Evolutionary conservation across 2,797 vertebrate species (phyloP).

Genomic region (Philypnodon macrostomus): DNA sequence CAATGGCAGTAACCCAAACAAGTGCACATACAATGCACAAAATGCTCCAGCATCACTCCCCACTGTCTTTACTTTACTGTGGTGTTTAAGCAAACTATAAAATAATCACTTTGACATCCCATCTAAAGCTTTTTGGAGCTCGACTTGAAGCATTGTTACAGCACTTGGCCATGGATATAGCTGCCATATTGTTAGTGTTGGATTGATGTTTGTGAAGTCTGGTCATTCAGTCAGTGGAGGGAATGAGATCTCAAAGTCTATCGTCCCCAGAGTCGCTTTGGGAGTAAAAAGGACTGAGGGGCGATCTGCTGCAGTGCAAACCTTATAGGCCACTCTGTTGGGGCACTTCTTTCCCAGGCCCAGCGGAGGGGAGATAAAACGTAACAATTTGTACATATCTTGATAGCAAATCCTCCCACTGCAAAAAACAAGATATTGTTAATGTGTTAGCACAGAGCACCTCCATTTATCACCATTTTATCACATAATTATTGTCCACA

Average conservation of each 20-base stretch:
- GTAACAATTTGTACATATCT: slow-evolving; percentile 98
- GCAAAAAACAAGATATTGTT: slow-evolving; percentile 75
- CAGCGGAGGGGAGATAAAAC: slow-evolving; percentile 92
- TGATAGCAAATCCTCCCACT: slow-evolving; percentile 94
- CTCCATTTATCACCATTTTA: not conserved
- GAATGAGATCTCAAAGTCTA: slow-evolving; percentile 43
- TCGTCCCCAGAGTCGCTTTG: slow-evolving; percentile 54
- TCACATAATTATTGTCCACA: no score
- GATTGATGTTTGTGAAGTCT: slow-evolving; percentile 48
- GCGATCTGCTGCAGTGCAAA: slow-evolving; percentile 74
- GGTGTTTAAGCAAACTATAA: slow-evolving; percentile 19
- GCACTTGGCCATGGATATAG: slow-evolving; percentile 70
- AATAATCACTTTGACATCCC: slow-evolving; percentile 8
- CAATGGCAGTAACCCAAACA: slow-evolving; percentile 58
- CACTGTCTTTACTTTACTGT: no score
- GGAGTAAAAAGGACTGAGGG: slow-evolving; percentile 54
- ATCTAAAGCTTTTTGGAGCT: slow-evolving; percentile 38
- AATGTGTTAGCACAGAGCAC: slow-evolving; percentile 40
- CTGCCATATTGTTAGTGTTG: slow-evolving; percentile 75
- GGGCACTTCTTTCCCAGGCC: slow-evolving; percentile 98
- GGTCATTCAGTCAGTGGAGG: no score
- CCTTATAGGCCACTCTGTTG: slow-evolving; percentile 97
- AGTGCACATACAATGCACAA: slow-evolving; percentile 60
- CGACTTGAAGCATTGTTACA: slow-evolving; percentile 70
- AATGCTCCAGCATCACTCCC: not conserved